These are phyloP conservation scores for Drosophila atripex DNA, from an alignment of 2,888 invertebrate genomes.

Conservation along the genomic window DNA sequence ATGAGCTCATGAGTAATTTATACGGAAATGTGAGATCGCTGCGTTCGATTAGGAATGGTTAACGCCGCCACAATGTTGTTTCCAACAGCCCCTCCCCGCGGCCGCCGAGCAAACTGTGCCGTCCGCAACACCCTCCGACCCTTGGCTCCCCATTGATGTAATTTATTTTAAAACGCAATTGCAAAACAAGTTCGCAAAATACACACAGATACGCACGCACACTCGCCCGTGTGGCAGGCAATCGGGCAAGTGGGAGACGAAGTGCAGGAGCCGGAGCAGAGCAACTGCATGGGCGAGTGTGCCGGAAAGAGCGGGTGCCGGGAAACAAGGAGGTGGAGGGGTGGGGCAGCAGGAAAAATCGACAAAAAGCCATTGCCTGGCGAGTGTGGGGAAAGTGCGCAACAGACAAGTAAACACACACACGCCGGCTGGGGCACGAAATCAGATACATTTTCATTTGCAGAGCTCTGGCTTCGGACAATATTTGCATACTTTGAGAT, in stretches of 20 bases:
- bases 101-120: not conserved
- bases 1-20: conserved; percentile 39
- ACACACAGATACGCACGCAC: conserved; percentile 22
- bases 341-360: conserved; percentile 13
- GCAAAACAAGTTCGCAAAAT: conserved; percentile 58
- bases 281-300: conserved; percentile 40
- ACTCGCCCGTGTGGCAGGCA: not conserved
- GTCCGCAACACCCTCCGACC: not conserved
- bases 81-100: not conserved
- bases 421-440: not conserved
- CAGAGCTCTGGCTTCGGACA: not conserved
- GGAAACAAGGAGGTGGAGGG: too few species aligned
- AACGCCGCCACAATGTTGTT: conserved; percentile 36
- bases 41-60: conserved; percentile 56
- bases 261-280: conserved; percentile 27
- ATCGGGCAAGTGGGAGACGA: conserved; percentile 31
- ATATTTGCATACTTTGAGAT: conserved; percentile 1
- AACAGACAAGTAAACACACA: conserved; percentile 30
- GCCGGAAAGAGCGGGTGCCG: conserved; percentile 21
- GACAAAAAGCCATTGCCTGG: conserved; percentile 1
- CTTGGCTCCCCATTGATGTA: conserved; percentile 55
- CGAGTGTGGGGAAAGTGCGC: conserved; percentile 28
- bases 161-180: conserved; percentile 76
- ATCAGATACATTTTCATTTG: not conserved
- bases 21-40: conserved; percentile 56